Percentiles rank a stretch among this genome's conserved stretches.
phyloP scores from a whole-genome alignment of 2,113 vertebrate genomes.

The Suncus etruscus region DNA sequence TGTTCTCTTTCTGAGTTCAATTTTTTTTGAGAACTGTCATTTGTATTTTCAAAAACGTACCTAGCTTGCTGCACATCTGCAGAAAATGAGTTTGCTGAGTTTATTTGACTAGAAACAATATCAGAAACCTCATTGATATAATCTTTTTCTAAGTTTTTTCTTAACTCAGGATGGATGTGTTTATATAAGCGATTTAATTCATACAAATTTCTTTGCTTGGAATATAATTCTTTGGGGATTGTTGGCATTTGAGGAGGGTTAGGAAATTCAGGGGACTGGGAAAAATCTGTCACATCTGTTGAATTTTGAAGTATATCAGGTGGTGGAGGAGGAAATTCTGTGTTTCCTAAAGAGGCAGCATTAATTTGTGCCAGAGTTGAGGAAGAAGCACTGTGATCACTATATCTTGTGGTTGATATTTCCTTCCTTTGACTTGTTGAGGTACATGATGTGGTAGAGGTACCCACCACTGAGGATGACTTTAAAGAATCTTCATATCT shows the following conservation, averaged over 20 bases:
- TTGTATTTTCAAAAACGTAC: slow-evolving; percentile 88
- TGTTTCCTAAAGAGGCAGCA: slow-evolving; percentile 82
- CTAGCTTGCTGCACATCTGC: slow-evolving; percentile 88
- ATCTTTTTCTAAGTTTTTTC: slow-evolving; percentile 91
- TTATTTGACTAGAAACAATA: slow-evolving; percentile 84
- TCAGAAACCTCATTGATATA: slow-evolving; percentile 87
- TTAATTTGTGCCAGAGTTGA: slow-evolving; percentile 77
- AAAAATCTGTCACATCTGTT: slow-evolving; percentile 83
- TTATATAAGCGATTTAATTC: slow-evolving; percentile 93
- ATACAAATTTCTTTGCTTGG: slow-evolving; percentile 89
- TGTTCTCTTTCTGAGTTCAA: slow-evolving; percentile 88
- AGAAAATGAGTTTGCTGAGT: slow-evolving; percentile 79
- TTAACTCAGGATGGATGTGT: slow-evolving; percentile 91
- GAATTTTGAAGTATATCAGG: slow-evolving; percentile 89
- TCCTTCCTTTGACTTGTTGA: slow-evolving; percentile 82
- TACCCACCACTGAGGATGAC: slow-evolving; percentile 83
- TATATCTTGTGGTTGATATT: slow-evolving; percentile 76
- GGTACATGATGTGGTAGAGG: slow-evolving; percentile 84
- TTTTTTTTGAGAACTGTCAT: slow-evolving; percentile 85
- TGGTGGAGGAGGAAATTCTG: slow-evolving; percentile 87
- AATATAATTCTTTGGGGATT: slow-evolving; percentile 87
- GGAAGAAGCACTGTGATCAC: slow-evolving; percentile 66
- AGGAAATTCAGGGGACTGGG: slow-evolving; percentile 87
- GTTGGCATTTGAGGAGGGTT: slow-evolving; percentile 79
- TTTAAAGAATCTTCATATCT: slow-evolving; percentile 88